Evolutionary conservation across 2,797 vertebrate species (phyloP).

Genomic region (Onychomys arenicola): DNA sequence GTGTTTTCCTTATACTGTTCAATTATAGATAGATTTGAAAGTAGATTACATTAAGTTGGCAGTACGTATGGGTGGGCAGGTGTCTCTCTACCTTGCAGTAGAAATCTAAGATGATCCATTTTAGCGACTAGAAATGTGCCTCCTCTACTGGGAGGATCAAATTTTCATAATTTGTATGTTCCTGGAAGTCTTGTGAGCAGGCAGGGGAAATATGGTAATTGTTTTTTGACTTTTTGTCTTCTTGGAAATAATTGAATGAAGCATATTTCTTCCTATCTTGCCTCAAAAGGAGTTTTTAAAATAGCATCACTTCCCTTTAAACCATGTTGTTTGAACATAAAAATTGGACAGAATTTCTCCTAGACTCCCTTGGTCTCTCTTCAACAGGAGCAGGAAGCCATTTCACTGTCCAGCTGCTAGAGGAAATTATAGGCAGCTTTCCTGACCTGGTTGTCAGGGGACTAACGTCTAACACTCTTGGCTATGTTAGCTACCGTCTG

Average conservation of each 20-base stretch:
- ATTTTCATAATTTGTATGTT: background rate
- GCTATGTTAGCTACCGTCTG: background rate
- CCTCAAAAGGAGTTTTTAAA: background rate
- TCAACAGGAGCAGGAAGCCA: background rate
- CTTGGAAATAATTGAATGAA: constrained; percentile 26
- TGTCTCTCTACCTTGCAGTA: constrained; percentile 14
- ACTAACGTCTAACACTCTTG: background rate
- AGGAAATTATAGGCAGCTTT: background rate
- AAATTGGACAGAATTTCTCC: background rate
- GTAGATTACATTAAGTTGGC: background rate
- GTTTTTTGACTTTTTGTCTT: background rate
- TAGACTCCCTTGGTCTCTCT: background rate
- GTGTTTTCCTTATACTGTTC: constrained; percentile 13
- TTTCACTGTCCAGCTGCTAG: background rate
- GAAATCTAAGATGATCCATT: constrained; percentile 11
- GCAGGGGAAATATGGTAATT: background rate
- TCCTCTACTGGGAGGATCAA: background rate
- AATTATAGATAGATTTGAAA: background rate
- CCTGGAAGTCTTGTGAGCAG: background rate
- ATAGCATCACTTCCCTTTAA: background rate
- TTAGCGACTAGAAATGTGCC: background rate
- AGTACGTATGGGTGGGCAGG: background rate
- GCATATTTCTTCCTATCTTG: background rate
- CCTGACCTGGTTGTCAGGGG: background rate
- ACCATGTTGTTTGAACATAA: background rate